Percentiles rank a stretch among this genome's conserved stretches.
These are phyloP conservation scores for Digitonthophagus gazella DNA, from an alignment of 2,888 invertebrate species.

Conservation along the genomic window DNA sequence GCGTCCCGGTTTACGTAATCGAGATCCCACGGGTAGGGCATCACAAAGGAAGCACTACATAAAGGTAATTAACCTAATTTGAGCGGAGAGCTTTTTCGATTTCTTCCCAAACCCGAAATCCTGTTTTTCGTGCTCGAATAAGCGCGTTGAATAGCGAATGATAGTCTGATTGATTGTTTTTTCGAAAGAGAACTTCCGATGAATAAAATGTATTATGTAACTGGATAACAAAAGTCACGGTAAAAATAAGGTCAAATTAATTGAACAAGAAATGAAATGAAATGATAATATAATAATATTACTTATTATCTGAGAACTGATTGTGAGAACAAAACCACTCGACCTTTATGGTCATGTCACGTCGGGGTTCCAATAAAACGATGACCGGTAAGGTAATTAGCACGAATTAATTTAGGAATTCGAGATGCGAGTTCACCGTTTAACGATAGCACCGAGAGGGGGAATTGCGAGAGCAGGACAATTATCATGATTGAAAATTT, in stretches of 20 bases:
- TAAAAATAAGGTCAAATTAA: background rate
- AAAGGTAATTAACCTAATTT: background rate
- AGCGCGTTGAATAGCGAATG: background rate
- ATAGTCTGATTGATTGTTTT: background rate
- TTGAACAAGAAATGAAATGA: too few relatives aligned
- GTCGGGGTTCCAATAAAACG: background rate
- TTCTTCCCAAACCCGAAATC: background rate
- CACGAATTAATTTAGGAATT: background rate
- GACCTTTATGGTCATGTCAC: too few relatives aligned
- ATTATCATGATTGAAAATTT: constrained; percentile 17
- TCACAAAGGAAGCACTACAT: background rate
- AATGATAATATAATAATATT: too few relatives aligned
- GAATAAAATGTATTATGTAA: background rate
- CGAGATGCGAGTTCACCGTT: background rate
- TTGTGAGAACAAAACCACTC: too few relatives aligned
- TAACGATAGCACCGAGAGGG: background rate
- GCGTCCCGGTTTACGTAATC: background rate
- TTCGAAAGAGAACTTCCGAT: background rate
- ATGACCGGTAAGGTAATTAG: background rate
- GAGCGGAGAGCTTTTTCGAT: background rate
- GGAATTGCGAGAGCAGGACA: background rate
- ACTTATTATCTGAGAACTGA: too few relatives aligned
- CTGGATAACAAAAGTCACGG: background rate
- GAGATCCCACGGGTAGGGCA: background rate
- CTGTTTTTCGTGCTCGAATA: background rate